Percentiles rank a stretch among this genome's conserved stretches.
phyloP scores from a whole-genome alignment of 2,113 vertebrate genomes.

The Euleptes europaea region DNA sequence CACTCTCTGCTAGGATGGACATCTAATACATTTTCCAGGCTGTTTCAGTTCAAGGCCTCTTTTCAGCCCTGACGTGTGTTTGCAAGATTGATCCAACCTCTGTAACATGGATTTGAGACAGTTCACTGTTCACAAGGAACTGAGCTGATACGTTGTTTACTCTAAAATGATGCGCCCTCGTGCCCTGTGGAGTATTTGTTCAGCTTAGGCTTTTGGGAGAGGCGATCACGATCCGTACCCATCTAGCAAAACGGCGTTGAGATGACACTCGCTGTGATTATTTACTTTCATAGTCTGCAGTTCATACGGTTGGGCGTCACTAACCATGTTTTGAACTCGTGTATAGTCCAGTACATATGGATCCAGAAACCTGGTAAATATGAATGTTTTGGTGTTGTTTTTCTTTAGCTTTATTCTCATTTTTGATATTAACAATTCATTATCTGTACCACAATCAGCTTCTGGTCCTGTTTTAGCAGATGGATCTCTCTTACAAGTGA shows the following conservation, averaged over 20 bases:
- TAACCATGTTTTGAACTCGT: conserved; percentile 7
- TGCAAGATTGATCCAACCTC: conserved; percentile 81
- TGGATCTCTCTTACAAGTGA: too few species aligned
- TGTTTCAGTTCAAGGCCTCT: conserved; percentile 83
- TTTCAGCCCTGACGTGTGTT: conserved; percentile 82
- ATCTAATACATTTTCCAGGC: conserved; percentile 85
- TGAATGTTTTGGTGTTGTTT: background rate
- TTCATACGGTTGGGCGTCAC: background rate
- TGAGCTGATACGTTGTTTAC: conserved; percentile 70
- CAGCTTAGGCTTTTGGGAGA: conserved; percentile 43
- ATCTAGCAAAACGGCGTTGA: conserved; percentile 28
- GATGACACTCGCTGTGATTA: conserved; percentile 31
- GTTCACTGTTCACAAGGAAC: conserved; percentile 83
- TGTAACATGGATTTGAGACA: conserved; percentile 84
- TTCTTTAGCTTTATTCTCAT: too few species aligned
- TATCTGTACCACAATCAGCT: too few species aligned
- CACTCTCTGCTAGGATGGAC: conserved; percentile 75
- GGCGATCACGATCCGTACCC: background rate
- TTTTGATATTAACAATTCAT: too few species aligned
- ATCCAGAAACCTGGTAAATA: background rate
- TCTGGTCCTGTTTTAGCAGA: too few species aligned
- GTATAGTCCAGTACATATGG: background rate
- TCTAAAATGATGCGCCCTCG: conserved; percentile 63
- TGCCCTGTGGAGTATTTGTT: conserved; percentile 37
- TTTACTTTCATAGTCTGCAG: conserved; percentile 38